phyloP scores from a whole-genome alignment of 2,888 invertebrate genomes.

The Pristionchus fissidentatus region DNA sequence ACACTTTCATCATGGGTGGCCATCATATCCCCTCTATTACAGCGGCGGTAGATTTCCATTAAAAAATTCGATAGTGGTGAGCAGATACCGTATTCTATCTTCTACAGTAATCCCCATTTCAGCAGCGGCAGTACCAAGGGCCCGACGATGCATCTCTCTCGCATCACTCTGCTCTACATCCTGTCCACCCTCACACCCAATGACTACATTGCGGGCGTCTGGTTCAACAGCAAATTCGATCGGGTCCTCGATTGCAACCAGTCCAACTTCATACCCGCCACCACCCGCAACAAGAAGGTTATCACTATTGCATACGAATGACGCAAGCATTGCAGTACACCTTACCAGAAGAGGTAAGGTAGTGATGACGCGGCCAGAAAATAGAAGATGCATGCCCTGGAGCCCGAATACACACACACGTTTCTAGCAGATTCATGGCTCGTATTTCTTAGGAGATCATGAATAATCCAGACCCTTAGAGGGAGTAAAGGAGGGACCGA shows the following conservation, averaged over 20 bases:
- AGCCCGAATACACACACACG: too few relatives aligned
- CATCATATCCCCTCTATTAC: not conserved
- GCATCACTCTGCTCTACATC: conserved; percentile 70
- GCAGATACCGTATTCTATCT: too few relatives aligned
- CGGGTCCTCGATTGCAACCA: conserved; percentile 59
- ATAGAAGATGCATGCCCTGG: too few relatives aligned
- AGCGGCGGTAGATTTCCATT: too few relatives aligned
- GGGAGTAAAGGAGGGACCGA: not conserved
- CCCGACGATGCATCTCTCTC: conserved; percentile 73
- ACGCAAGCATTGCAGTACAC: too few relatives aligned
- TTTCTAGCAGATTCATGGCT: too few relatives aligned
- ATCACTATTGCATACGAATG: too few relatives aligned
- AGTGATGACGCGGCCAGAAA: too few relatives aligned
- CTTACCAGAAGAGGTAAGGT: too few relatives aligned
- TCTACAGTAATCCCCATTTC: not conserved
- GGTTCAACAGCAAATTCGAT: conserved; percentile 56
- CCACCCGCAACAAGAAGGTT: conserved; percentile 71
- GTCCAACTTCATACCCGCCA: conserved; percentile 72
- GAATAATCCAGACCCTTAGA: not conserved
- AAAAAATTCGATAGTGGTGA: too few relatives aligned
- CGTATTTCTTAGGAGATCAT: conserved; percentile 4
- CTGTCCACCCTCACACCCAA: conserved; percentile 71
- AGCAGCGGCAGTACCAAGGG: conserved; percentile 69
- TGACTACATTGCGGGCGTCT: conserved; percentile 73
- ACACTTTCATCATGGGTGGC: too few relatives aligned